Evolutionary conservation across 2,888 invertebrate genomes (phyloP).

Genomic region (Leptura quadrifasciata): DNA sequence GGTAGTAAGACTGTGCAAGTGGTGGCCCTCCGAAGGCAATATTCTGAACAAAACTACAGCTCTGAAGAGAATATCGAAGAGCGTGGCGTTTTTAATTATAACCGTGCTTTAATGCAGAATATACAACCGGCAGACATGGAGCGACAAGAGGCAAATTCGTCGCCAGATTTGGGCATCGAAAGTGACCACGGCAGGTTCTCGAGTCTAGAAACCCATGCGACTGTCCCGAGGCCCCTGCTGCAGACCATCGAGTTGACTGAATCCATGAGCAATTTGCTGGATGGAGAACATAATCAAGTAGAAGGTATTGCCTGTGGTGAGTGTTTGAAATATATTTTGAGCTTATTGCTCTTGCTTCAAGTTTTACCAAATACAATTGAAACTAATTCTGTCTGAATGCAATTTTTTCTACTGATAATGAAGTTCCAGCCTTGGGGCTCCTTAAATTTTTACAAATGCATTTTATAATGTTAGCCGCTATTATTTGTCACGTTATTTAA

Average conservation of each 20-base stretch:
- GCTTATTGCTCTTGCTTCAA: not conserved
- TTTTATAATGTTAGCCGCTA: too few species aligned
- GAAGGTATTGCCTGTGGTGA: slow-evolving; percentile 65
- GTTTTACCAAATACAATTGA: not conserved
- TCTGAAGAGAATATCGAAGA: slow-evolving; percentile 72
- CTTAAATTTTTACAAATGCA: too few species aligned
- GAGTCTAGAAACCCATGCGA: slow-evolving; percentile 78
- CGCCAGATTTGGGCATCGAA: slow-evolving; percentile 93
- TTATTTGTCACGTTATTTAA: too few species aligned
- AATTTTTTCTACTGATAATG: too few species aligned
- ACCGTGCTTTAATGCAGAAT: slow-evolving; percentile 35
- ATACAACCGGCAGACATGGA: slow-evolving; percentile 62
- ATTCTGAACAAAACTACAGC: slow-evolving; percentile 72
- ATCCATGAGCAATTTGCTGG: slow-evolving; percentile 71
- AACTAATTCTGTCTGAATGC: too few species aligned
- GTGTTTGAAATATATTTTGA: slow-evolving; percentile 46
- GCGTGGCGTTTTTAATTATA: slow-evolving; percentile 34
- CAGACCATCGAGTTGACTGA: slow-evolving; percentile 74
- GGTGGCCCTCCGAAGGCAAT: slow-evolving; percentile 60
- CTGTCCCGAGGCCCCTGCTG: slow-evolving; percentile 71
- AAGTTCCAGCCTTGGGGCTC: too few species aligned
- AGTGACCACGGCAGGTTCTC: slow-evolving; percentile 84
- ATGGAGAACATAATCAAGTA: slow-evolving; percentile 61
- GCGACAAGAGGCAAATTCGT: slow-evolving; percentile 76
- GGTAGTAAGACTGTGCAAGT: slow-evolving; percentile 43